Evolutionary conservation across 2,113 vertebrate genomes (phyloP), one percentile per base, ranked within the genome.

Genomic region (Gobius niger): DNA sequence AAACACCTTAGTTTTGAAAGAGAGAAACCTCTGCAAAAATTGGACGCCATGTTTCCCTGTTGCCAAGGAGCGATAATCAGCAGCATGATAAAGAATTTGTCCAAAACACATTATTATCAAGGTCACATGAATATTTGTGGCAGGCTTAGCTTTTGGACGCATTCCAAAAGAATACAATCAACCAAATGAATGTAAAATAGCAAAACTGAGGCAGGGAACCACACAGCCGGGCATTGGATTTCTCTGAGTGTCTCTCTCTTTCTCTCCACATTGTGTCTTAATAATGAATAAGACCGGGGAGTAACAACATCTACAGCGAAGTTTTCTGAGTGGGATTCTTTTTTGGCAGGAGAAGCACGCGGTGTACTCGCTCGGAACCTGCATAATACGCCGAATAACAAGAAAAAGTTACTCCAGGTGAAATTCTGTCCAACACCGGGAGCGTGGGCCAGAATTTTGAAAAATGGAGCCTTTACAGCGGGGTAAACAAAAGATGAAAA

Each of bases 281-380:
- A 60, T 60, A 60, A 60, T 60, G 57, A 60, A 60, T 60, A 44
- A 42, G 57, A 9, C 14, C 57, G 4, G 40, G 57, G 40, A 42
- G 57, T 42, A 14, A 42, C 42, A 60, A 42, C 54, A 57, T 60
- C 40, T 42, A 42, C 14, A 15, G 8, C 7, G n/a, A 42, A 42
- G 57, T 60, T 60, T 54, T 60, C 15, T 4, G 57, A 60, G 57
- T 60, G 57, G 57, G 57, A 42, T 60, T 50, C 24, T 50, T 60
- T 54, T 42, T 60, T 60, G 57, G 57, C 57, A 60, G 34, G 13
- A 60, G 57, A 60, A 60, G 57, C 57, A 60, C 57, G 14, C 40
- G 57, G 14, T 60, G 57, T 60, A 42, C 40, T 57, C 19, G 19
- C 54, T 60, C 57, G 40, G 40, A 44, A 44, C 57, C 57, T 60